Evolutionary conservation across 2,113 vertebrate genomes (phyloP).

Genomic region (Cepphus grylle): DNA sequence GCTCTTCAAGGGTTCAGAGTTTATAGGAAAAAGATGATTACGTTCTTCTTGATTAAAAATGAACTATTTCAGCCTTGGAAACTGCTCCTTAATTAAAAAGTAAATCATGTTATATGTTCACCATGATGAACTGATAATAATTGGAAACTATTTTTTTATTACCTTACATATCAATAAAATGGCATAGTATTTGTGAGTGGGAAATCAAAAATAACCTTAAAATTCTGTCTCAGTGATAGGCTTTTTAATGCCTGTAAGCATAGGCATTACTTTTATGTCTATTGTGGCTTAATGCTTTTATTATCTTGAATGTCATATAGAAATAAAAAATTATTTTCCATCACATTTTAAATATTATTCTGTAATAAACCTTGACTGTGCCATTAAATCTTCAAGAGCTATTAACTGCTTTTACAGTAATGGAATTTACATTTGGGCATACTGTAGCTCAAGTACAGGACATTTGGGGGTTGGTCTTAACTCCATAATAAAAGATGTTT

Average conservation of each 20-base stretch:
- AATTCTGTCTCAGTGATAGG: not conserved
- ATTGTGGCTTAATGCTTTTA: conserved; percentile 21
- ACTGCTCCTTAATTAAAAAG: conserved; percentile 60
- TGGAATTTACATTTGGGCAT: not conserved
- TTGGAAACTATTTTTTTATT: conserved; percentile 60
- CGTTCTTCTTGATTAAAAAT: conserved; percentile 54
- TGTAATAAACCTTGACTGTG: conserved; percentile 16
- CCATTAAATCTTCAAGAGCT: not conserved
- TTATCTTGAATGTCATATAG: not conserved
- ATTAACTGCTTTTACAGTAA: not conserved
- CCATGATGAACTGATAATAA: conserved; percentile 53
- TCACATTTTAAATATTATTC: conserved; percentile 30
- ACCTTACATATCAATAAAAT: conserved; percentile 20
- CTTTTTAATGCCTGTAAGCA: not conserved
- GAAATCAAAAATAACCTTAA: conserved; percentile 8
- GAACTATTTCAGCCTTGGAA: conserved; percentile 43
- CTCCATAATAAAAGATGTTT: not conserved
- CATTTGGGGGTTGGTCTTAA: not conserved
- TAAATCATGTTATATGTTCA: conserved; percentile 19
- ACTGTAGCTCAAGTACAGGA: not conserved
- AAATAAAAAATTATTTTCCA: not conserved
- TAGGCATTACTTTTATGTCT: not conserved
- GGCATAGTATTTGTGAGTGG: not conserved
- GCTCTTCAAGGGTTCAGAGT: conserved; percentile 6
- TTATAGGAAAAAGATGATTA: conserved; percentile 31